Evolutionary conservation across 1,140 invertebrate genomes (phyloP), one percentile per base, ranked within the genome.

Genomic region (Callitettix versicolor): DNA sequence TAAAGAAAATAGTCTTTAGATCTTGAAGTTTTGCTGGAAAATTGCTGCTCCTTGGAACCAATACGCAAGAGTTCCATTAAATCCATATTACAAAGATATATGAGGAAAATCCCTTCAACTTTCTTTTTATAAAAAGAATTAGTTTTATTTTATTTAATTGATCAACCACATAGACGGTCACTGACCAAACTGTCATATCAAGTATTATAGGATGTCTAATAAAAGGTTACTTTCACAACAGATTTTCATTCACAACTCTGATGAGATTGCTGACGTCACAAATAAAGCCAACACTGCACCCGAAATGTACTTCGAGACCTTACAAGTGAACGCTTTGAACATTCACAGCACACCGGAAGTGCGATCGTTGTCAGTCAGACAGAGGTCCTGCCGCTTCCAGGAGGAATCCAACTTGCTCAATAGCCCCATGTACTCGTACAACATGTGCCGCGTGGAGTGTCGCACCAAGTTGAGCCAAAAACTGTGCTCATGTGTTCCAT

Each of bases 401-500:
- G 65, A 80, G 51, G 82, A 84, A 67, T 70, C 70, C n/a, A 76
- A 81, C 47, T 66, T 84, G 34, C 62, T 67, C 43, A 76, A 79
- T 42, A 79, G 74, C 53, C 73, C 79, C 0, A 76, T 80, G 11
- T 84, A 84, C 62, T 76, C 78, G 1, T 83, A 81, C 58, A 78
- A 75, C 0, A 65, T 81, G 55, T 84, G 82, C 58, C 68, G 79
- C 2, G 79, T 78, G 65, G 79, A 84, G 59, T 84, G 82, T 50
- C 71, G 82, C 12, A 72, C 80, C 57, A 66, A 71, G 24, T 68
- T 82, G 0, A 73, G 77, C 30, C 59, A 77, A 7, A 66, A 73
- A 53, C 71, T 79, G 20, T 84, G 82, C 61, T 67, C 72, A 0
- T 84, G 82, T 64, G 66, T 82, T 22, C 81, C 82, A 0, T 76